Base-by-base conservation (phyloP, 2,113 vertebrate species). In the Salvelinus fontinalis region DNA sequence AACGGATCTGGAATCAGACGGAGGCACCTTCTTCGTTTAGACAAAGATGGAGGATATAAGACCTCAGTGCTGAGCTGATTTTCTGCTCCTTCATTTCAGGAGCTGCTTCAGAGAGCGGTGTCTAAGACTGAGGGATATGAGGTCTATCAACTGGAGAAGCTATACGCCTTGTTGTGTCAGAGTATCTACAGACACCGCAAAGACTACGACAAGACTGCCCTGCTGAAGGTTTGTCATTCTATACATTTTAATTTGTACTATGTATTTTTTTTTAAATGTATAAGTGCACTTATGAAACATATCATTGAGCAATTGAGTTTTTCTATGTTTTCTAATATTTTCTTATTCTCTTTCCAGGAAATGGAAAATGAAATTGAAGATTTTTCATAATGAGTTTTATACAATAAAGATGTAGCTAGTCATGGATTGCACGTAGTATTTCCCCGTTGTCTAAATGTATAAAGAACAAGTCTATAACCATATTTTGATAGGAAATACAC, bases 121-220 rank as follows among this genome's bases (percentile, higher is more conserved):
- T 14, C 77, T 5, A 90, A 93, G 93, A 96, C 91, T 1, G 85
- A 92, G 71, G 84, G 89, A 16, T 96, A 93, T 39, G 95, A 87
- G 84, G 84, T 98, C 57, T 90, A 94, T 79, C 91, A 93, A 27
- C 81, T 99, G 83, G 97, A 99, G 91, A 98, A 98, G 89, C 89
- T 98, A 0, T 97, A 97, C 5, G 95, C 95, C 26, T 49, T 95
- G 24, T 92, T 99, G 68, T 95, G 95, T 81, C 97, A 99, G 74
- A 95, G 96, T 84, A 95, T 99, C 85, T 99, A 98, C 78, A 93
- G 89, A 67, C 95, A 98, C 83, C 93, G 95, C 71, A 91, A 82
- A 74, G 93, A 97, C 60, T 91, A 93, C 22, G 86, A 98, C 90
- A 99, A 98, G 91, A 94, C 93, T 0, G 6, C 88, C 76, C 91